These are phyloP conservation scores for Hipparchia sbordonii DNA, from an alignment of 2,888 invertebrate species.

Conservation along the genomic window DNA sequence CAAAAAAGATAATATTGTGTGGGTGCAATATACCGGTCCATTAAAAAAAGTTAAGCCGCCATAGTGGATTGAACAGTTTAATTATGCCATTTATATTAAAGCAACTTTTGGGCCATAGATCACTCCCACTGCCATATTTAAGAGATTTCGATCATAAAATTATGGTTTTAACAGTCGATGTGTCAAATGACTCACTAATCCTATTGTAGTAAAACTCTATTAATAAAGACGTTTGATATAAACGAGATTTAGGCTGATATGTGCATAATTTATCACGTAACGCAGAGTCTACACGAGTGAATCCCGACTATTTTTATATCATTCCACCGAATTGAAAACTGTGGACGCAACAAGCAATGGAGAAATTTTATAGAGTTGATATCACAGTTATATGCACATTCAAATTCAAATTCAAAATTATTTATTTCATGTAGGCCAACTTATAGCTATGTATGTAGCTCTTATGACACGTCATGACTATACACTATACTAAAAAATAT, in stretches of 20 bases:
- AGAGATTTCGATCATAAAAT: conserved; percentile 28
- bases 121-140: conserved; percentile 26
- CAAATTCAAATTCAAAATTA: too few relatives aligned
- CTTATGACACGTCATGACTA: too few relatives aligned
- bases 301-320: background rate
- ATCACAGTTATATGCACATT: too few relatives aligned
- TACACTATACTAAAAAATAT: too few relatives aligned
- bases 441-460: too few relatives aligned
- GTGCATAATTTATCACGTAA: conserved; percentile 8
- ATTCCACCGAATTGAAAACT: background rate
- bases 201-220: conserved; percentile 32
- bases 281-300: background rate
- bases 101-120: conserved; percentile 25
- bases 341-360: background rate
- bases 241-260: conserved; percentile 19
- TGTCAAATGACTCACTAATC: conserved; percentile 33
- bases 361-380: too few relatives aligned
- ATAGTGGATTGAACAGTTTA: conserved; percentile 4
- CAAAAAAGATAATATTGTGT: background rate
- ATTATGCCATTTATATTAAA: conserved; percentile 15
- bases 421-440: too few relatives aligned
- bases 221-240: conserved; percentile 28
- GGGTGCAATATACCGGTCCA: background rate
- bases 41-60: background rate
- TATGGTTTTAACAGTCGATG: conserved; percentile 21